Evolutionary conservation across 2,113 vertebrate genomes (phyloP).

Genomic region (Pica pica): DNA sequence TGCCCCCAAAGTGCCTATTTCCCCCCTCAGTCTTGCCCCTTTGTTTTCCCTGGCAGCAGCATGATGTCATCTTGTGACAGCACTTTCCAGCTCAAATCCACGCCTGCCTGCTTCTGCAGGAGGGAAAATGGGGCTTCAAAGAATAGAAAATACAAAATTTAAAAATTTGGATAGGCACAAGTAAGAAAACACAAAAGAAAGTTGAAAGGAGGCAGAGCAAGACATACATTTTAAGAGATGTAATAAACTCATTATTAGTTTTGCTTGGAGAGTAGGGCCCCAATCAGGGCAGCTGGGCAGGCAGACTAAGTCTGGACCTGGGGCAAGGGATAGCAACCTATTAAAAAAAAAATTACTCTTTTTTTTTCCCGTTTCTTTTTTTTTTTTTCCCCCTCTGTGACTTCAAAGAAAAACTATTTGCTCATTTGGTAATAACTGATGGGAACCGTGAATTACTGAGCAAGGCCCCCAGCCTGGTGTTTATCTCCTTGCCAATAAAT

Average conservation of each 20-base stretch:
- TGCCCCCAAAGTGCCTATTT: not conserved
- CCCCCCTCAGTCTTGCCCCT: not conserved
- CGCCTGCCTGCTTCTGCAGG: not conserved
- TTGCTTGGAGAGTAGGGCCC: not conserved
- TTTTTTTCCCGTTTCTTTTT: fast-evolving
- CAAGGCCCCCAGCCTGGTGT: slow-evolving; percentile 36
- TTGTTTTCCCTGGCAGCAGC: not conserved
- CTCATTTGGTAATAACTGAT: slow-evolving; percentile 58
- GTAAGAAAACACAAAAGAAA: not conserved
- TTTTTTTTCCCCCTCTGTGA: not conserved
- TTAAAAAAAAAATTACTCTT: not conserved
- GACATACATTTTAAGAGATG: not conserved
- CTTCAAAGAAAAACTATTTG: slow-evolving; percentile 50
- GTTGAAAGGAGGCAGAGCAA: not conserved
- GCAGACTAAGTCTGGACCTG: not conserved
- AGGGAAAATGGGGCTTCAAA: not conserved
- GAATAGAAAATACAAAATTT: not conserved
- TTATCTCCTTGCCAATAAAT: slow-evolving; percentile 66
- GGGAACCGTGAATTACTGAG: slow-evolving; percentile 28
- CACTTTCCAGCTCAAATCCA: not conserved
- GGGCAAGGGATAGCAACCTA: not conserved
- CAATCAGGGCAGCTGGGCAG: not conserved
- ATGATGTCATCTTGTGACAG: not conserved
- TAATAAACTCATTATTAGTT: not conserved
- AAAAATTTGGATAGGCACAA: not conserved